Conservation (phyloP, 2,113 vertebrate species). For the Apodemus speciosus region DNA sequence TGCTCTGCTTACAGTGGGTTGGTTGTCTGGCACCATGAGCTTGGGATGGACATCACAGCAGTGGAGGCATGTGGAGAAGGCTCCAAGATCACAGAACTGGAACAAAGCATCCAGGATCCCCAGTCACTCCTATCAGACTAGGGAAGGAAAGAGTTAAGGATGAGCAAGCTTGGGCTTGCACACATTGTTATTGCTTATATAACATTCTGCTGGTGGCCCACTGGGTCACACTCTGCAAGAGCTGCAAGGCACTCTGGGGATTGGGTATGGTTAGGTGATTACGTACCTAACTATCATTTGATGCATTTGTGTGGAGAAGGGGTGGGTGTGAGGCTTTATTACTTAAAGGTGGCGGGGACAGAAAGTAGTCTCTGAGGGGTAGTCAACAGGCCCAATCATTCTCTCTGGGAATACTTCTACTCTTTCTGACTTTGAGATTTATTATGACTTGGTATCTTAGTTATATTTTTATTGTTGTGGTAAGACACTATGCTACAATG, state of each 20-base stretch:
- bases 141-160: not conserved
- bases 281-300: not conserved
- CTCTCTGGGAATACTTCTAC: not conserved
- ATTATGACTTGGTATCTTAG: not conserved
- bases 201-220: no score
- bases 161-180: not conserved
- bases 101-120: not conserved
- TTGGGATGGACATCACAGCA: not conserved
- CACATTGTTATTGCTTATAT: not conserved
- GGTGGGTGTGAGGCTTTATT: not conserved
- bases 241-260: not conserved
- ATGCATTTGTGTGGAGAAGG: not conserved
- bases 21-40: not conserved
- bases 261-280: not conserved
- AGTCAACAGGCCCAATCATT: not conserved
- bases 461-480: not conserved
- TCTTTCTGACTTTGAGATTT: not conserved
- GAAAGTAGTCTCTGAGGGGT: not conserved
- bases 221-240: not conserved
- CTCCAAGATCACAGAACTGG: not conserved
- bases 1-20: not conserved
- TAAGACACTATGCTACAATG: not conserved
- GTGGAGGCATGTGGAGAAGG: not conserved
- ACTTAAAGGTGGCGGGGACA: not conserved
- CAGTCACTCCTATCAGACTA: not conserved